phyloP scores from a whole-genome alignment of 2,797 vertebrate species.

The Adelosebastes latens region DNA sequence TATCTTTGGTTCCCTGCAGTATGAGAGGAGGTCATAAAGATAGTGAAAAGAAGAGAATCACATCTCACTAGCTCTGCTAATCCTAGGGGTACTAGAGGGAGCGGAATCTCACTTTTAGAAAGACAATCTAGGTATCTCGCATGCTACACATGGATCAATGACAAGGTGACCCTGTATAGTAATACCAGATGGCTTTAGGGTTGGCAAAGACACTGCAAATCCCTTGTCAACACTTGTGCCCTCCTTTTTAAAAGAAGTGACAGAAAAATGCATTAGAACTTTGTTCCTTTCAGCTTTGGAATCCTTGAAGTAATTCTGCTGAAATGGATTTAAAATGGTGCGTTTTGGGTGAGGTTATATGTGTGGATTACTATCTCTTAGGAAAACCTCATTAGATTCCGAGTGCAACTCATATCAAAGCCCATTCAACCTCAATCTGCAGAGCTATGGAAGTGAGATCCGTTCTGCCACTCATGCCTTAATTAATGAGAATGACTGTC shows the following conservation, averaged over 20 bases:
- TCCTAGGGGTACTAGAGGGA: slow-evolving; percentile 47
- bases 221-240: slow-evolving; percentile 46
- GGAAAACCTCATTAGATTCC: slow-evolving; percentile 39
- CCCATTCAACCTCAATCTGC: slow-evolving; percentile 30
- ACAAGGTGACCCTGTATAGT: slow-evolving; percentile 67
- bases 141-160: slow-evolving; percentile 60
- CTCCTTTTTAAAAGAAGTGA: slow-evolving; percentile 1
- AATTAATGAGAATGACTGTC: slow-evolving; percentile 42
- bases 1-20: slow-evolving; percentile 50
- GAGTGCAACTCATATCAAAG: slow-evolving; percentile 44
- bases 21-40: slow-evolving; percentile 65
- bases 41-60: slow-evolving; percentile 49
- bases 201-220: slow-evolving; percentile 55
- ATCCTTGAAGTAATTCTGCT: neutral
- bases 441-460: slow-evolving; percentile 24
- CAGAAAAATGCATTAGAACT: neutral
- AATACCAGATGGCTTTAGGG: slow-evolving; percentile 47
- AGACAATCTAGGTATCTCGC: slow-evolving; percentile 69
- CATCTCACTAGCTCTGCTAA: slow-evolving; percentile 53
- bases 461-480: slow-evolving; percentile 42
- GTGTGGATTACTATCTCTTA: slow-evolving; percentile 12
- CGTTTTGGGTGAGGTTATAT: neutral
- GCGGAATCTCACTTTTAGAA: slow-evolving; percentile 54
- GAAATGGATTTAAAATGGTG: slow-evolving; percentile 6
- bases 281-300: neutral